phyloP scores from a whole-genome alignment of 37 sponge, comb jelly and placozoan species.

The Oscarella lobularis region DNA sequence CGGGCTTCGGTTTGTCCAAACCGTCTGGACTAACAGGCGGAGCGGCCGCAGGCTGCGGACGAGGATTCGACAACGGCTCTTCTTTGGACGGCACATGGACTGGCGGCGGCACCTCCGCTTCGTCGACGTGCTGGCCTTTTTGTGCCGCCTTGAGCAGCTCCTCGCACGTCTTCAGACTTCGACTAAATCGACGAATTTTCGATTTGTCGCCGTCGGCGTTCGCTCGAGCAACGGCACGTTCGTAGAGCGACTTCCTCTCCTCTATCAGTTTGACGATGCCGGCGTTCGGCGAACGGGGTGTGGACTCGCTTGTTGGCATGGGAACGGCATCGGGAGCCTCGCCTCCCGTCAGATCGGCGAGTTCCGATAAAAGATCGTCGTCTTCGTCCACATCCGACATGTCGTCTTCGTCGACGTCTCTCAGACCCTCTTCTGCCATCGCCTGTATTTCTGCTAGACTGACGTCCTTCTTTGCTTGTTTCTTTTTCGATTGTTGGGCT shows the following conservation, averaged over 20 bases:
- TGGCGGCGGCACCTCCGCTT: conserved; percentile 35
- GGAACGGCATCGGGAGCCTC: conserved; percentile 2
- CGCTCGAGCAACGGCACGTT: conserved; percentile 29
- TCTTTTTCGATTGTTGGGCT: conserved; percentile 10
- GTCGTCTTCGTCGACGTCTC: conserved; percentile 17
- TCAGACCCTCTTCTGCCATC: conserved; percentile 10
- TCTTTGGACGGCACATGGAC: background rate
- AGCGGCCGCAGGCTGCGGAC: background rate
- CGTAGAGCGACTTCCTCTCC: conserved; percentile 32
- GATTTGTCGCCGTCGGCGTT: conserved; percentile 31
- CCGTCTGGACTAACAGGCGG: no score
- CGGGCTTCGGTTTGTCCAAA: background rate
- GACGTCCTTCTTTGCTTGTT: conserved; percentile 1
- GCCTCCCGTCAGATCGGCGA: conserved; percentile 8
- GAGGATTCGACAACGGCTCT: background rate
- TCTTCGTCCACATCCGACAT: conserved; percentile 25
- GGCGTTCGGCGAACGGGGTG: background rate
- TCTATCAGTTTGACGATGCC: conserved; percentile 2
- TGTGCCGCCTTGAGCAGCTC: conserved; percentile 10
- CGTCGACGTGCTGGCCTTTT: conserved; percentile 11
- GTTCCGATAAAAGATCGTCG: conserved; percentile 18
- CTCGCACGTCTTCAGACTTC: conserved; percentile 31
- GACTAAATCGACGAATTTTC: conserved; percentile 52
- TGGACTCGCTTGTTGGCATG: no score
- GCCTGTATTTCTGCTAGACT: conserved; percentile 16